Evolutionary conservation across 2,888 invertebrate genomes (phyloP), one percentile per base, ranked within the genome.

Genomic region (Galerucella calmariensis): DNA sequence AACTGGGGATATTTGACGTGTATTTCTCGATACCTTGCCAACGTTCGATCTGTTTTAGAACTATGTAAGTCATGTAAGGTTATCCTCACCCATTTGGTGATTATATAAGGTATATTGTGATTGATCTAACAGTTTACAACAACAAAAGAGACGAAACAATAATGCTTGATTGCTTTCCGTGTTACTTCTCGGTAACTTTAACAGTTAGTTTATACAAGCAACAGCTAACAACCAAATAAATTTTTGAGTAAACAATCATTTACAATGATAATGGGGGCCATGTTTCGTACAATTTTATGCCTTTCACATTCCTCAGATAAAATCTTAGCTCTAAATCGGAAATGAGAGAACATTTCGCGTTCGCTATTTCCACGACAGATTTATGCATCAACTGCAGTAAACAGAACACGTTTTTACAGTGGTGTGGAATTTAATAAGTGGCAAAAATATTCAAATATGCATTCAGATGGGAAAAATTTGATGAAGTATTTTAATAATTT

Each of bases 311-410:
- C 62, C 76, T 76, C 77, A 79, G 81, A 81, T 80, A 81, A 79
- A 79, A 81, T 81, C 80, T 78, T 77, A 61, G 77, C 77, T 67
- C 74, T 81, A 80, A 81, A 81, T 81, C 79, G 79, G 67, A 76
- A 20, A 1, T 0, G 20, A 20, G 78, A 77, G 77, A 77, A 71
- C 71, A 71, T 70, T 67, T 51, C 46, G 46, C 63, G 76, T 76
- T 74, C 72, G 73, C 74, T 66, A 67, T 72, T 69, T 67, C 66
- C 53, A 61, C 53, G 81, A 79, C 80, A 81, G 82, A 83, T 83
- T 83, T 83, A 83, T 83, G 82, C 82, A 80, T 73, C 77, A 74
- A 76, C 79, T 82, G 82, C 82, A 82, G 82, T 82, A 82, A 82
- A 82, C 82, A 81, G 83, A 82, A 82, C 83, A 82, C 83, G 83